Base-by-base conservation (phyloP, 1,140 invertebrate genomes). In the Sycophila sp. region DNA sequence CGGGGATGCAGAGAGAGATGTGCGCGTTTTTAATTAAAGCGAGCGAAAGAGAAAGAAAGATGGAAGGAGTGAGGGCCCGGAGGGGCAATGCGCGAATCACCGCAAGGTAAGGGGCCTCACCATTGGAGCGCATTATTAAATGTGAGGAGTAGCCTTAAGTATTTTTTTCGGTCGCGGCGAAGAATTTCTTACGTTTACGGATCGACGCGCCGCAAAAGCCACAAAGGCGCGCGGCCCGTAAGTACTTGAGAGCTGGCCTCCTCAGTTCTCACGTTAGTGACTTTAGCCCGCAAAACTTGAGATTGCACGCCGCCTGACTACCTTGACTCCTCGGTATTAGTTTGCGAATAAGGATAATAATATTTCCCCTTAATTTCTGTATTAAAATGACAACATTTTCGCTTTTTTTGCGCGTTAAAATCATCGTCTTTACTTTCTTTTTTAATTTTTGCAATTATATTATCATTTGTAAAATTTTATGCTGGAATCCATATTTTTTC, bases 101-200 rank as follows among this genome's bases (percentile, higher is more conserved):
- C 34, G 19, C 56, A 59, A 22, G 30, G n/a, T n/a, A n/a, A n/a
- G n/a, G n/a, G n/a, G 38, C 2, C 26, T 22, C 17, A 32, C 28
- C 53, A 65, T 66, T 56, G 53, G 58, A 19, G 51, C 36, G 63
- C 53, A 53, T 38, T 40, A 69, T 69, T 69, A 69, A 69, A 69
- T 60, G 66, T 51, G 26, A 69, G 56, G 56, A 60, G 66, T 53
- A 69, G 56, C 45, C 56, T 28, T 47, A 34, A 59, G 30, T 24
- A 34, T 56, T 67, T 59, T 47, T 45, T 47, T 28, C 38, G 49
- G 15, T 38, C 13, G 22, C 13, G 10, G 51, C 28, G 51, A 42
- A 34, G 69, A 71, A 71, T 71, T 65, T 65, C 69, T 65, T 65
- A 65, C 13, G 42, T 65, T 65, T 59, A 49, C 62, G 69, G 53